phyloP scores from a whole-genome alignment of 2,797 vertebrate species.

The Crocodylus rhombifer region DNA sequence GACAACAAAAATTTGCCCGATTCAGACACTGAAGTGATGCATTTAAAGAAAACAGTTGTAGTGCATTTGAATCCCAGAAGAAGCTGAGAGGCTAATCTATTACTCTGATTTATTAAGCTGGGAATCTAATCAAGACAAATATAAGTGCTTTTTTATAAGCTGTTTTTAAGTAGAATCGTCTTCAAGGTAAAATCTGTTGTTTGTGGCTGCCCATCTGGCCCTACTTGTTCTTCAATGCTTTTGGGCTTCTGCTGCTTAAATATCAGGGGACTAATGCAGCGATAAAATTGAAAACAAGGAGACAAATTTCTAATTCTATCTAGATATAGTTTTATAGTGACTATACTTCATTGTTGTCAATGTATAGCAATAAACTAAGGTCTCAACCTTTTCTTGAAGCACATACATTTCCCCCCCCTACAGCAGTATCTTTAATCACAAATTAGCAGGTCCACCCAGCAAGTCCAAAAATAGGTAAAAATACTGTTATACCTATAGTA shows the following conservation, averaged over 20 bases:
- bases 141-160: conserved; percentile 69
- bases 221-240: conserved; percentile 35
- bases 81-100: conserved; percentile 77
- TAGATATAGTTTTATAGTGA: conserved; percentile 32
- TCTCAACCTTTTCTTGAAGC: conserved; percentile 43
- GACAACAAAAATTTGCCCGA: conserved; percentile 68
- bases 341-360: conserved; percentile 48
- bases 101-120: conserved; percentile 76
- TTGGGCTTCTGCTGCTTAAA: conserved; percentile 50
- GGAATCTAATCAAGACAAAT: conserved; percentile 74
- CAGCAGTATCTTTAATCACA: conserved; percentile 47
- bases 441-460: conserved; percentile 47
- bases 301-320: background rate
- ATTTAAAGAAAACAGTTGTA: conserved; percentile 74
- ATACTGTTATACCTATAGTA: conserved; percentile 54
- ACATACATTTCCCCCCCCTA: conserved; percentile 27
- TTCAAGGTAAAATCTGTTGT: conserved; percentile 64
- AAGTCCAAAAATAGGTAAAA: conserved; percentile 52
- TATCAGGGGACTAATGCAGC: conserved; percentile 32
- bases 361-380: conserved; percentile 16
- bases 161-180: conserved; percentile 69
- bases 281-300: conserved; percentile 43
- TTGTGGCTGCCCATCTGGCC: conserved; percentile 48
- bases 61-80: conserved; percentile 76
- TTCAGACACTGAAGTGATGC: conserved; percentile 74